Evolutionary conservation across 2,113 vertebrate species (phyloP), one percentile per base, ranked within the genome.

Genomic region (Zosterops pallidus): DNA sequence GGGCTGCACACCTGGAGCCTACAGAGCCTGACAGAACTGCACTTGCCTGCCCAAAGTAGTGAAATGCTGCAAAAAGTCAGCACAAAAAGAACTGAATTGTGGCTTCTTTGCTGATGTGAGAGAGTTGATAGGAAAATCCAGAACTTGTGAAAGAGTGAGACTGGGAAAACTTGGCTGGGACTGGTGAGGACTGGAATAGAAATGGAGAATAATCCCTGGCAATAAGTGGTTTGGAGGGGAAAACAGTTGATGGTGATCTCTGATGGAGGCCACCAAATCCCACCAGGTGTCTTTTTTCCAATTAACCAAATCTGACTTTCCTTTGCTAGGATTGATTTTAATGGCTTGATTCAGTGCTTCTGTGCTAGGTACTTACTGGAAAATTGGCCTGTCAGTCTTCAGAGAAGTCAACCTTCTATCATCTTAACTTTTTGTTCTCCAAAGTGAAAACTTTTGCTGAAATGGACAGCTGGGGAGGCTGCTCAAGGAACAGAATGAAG

Each of bases 21-120:
- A 3, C 2, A 0, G 39, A 81, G n/a, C 56, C 26, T 3, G 3
- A 6, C 1, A 2, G 1, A 50, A 14, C 35, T 20, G 17, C 2
- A 5, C 47, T 53, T 1, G 1, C 1, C 25, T 10, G 10, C 44
- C 23, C 71, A 5, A 12, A 50, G 5, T 0, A 16, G 12, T 1
- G 1, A 79, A 62, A 63, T 8, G 22, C 53, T 8, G 0, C 44
- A 26, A 4, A n/a, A 47, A 35, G 22, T 14, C 15, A 14, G 19
- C 10, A 9, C 23, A 29, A 29, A 39, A 62, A 75, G 20, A 33
- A 8, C 9, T 5, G n/a, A 31, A 3, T 28, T 42, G 26, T 52
- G 59, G 6, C 20, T 0, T 0, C 31, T 75, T 47, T 52, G n/a
- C 26, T 53, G 15, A 23, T 47, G 16, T 8, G 21, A 84, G 55